Conservation (phyloP, 2,113 vertebrate species). For the Emberiza fucata region DNA sequence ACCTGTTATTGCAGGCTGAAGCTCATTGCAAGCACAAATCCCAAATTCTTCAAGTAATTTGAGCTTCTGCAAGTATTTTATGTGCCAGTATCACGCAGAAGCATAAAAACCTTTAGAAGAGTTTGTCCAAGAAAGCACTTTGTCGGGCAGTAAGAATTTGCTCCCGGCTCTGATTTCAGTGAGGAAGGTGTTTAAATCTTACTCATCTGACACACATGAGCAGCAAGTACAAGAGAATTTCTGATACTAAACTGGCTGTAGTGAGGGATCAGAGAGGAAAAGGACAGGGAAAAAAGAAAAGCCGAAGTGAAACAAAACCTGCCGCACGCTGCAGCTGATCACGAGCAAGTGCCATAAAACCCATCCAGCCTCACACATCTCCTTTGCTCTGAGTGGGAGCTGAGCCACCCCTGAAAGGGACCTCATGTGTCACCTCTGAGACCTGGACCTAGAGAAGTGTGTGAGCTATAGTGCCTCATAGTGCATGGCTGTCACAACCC, state of each 20-base stretch:
- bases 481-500: neutral
- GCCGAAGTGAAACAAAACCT: neutral
- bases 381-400: neutral
- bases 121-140: neutral
- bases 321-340: neutral
- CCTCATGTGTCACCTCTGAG: fast-evolving
- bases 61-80: neutral
- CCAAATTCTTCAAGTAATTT: neutral
- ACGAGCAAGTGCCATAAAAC: neutral
- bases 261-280: neutral
- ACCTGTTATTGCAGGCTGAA: neutral
- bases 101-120: neutral
- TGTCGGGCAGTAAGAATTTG: neutral
- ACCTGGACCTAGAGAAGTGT: neutral
- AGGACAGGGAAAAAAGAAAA: neutral
- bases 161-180: neutral
- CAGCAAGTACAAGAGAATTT: neutral
- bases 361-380: neutral
- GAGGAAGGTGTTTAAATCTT: neutral
- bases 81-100: neutral
- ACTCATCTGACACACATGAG: neutral
- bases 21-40: neutral
- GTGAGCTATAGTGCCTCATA: neutral
- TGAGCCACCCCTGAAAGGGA: neutral
- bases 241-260: neutral